Evolutionary conservation across 2,888 invertebrate genomes (phyloP).

Genomic region (Spisula subtruncata): DNA sequence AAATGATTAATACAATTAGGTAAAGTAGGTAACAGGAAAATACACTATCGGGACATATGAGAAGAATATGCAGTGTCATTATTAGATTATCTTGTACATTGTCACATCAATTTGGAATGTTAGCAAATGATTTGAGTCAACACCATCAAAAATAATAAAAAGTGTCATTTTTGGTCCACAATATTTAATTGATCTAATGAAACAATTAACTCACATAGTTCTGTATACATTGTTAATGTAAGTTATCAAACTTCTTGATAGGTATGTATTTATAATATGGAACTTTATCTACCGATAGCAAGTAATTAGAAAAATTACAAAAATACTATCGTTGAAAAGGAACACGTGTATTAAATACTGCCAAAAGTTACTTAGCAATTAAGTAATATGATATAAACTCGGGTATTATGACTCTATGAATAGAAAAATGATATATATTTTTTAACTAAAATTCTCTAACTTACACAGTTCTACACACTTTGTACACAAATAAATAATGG

Average conservation of each 20-base stretch:
- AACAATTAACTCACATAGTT: no score
- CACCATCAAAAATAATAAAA: neutral
- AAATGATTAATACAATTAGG: no score
- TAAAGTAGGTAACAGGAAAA: no score
- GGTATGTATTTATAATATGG: neutral
- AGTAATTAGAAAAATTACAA: neutral
- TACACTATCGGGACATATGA: no score
- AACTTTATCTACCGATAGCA: neutral
- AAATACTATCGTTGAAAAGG: neutral
- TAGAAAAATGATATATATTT: neutral
- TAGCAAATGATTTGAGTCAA: neutral
- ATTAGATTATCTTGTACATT: neutral
- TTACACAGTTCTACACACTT: constrained; percentile 22
- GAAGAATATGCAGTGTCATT: no score
- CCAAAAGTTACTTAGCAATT: neutral
- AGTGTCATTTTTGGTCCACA: neutral
- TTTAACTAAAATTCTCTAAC: neutral
- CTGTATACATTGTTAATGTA: no score
- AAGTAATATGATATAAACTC: neutral
- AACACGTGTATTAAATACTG: neutral
- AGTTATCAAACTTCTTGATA: no score
- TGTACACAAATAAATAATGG: constrained; percentile 52
- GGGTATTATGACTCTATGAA: neutral
- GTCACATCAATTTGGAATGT: constrained; percentile 12
- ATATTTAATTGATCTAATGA: no score